phyloP scores from a whole-genome alignment of 1,140 invertebrate species.

The Cherax quadricarinatus region DNA sequence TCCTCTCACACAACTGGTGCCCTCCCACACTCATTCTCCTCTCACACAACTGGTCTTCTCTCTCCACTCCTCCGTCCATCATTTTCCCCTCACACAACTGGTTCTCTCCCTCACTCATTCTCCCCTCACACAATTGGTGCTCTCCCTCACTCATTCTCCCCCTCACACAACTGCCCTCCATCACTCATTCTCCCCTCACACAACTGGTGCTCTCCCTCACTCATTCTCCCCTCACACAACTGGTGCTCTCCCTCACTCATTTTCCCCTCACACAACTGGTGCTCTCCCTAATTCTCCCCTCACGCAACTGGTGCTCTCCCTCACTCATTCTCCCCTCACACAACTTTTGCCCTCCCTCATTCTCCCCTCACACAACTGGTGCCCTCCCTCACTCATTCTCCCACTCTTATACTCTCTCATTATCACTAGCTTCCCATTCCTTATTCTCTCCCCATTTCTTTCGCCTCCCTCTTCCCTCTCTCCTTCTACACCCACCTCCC shows the following conservation, averaged over 20 bases:
- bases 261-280: background rate
- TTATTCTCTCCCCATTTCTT: too few species aligned
- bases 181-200: background rate
- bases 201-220: background rate
- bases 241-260: background rate
- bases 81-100: background rate
- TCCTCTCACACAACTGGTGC: background rate
- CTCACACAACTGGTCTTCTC: background rate
- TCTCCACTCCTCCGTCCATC: background rate
- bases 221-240: background rate
- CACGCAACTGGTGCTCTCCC: too few species aligned
- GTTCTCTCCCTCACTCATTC: too few species aligned
- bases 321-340: too few species aligned
- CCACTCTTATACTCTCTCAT: background rate
- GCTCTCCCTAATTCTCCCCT: background rate
- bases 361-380: background rate
- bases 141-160: too few species aligned
- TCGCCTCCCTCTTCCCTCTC: too few species aligned
- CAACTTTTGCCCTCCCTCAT: background rate
- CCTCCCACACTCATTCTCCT: background rate
- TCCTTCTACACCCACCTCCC: too few species aligned
- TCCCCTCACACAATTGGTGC: too few species aligned
- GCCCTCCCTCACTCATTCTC: too few species aligned
- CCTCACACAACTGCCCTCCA: background rate
- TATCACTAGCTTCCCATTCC: too few species aligned